These are phyloP conservation scores for Rhynchophorus ferrugineus DNA, from an alignment of 1,140 invertebrate genomes.

Conservation along the genomic window DNA sequence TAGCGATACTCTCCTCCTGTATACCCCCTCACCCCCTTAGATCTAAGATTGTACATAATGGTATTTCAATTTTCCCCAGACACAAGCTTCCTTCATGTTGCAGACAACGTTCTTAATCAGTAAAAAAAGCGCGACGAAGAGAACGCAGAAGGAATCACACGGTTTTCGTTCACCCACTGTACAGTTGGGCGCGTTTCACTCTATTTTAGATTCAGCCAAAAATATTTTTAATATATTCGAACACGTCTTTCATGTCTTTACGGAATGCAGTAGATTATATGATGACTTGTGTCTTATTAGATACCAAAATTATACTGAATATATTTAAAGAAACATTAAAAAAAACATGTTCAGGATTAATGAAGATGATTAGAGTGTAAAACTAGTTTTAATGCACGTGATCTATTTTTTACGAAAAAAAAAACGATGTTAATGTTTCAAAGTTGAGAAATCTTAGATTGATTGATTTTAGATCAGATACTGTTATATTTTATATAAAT, in stretches of 20 bases:
- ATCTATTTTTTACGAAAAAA: background rate
- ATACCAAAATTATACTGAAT: background rate
- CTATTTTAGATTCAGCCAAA: too few species aligned
- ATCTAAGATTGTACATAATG: background rate
- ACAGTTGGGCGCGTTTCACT: too few species aligned
- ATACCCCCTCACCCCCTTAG: background rate
- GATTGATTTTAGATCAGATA: constrained; percentile 2
- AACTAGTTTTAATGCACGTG: background rate
- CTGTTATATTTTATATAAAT: constrained; percentile 12
- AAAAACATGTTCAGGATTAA: background rate
- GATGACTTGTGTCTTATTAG: background rate
- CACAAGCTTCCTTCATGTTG: background rate
- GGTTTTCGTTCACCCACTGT: too few species aligned
- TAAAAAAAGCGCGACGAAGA: too few species aligned
- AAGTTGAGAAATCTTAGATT: background rate
- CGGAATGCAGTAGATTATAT: background rate
- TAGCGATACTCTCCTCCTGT: constrained; percentile 1
- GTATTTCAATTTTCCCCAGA: background rate
- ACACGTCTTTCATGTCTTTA: too few species aligned
- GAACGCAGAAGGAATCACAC: too few species aligned
- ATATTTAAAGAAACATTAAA: background rate
- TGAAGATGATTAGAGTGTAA: background rate
- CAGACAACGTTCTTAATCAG: too few species aligned
- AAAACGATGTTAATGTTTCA: background rate
- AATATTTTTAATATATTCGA: too few species aligned